Evolutionary conservation across 2,888 invertebrate species (phyloP).

Genomic region (Micropterix aruncella): DNA sequence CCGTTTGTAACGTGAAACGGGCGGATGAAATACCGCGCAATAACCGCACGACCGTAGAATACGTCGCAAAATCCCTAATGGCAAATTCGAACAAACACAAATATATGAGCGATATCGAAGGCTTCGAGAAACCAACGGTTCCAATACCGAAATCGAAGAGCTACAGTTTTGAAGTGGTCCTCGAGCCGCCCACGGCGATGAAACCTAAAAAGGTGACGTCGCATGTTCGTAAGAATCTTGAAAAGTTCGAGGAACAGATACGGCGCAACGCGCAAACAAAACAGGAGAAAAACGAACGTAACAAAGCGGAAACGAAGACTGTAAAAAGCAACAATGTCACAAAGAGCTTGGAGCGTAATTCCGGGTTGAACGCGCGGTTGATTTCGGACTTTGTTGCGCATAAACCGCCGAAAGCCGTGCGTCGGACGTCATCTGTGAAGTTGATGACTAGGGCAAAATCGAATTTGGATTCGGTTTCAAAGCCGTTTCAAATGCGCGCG

Average conservation of each 20-base stretch:
- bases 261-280: slow-evolving; percentile 29
- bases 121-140: slow-evolving; percentile 26
- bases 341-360: slow-evolving; percentile 34
- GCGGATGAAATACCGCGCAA: slow-evolving; percentile 41
- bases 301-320: slow-evolving; percentile 17
- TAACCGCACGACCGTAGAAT: slow-evolving; percentile 37
- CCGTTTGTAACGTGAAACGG: slow-evolving; percentile 24
- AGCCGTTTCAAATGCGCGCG: slow-evolving; percentile 24
- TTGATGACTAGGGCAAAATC: slow-evolving; percentile 37
- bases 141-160: slow-evolving; percentile 38
- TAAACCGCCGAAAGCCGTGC: slow-evolving; percentile 59
- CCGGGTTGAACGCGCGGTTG: slow-evolving; percentile 30
- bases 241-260: slow-evolving; percentile 44
- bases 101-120: slow-evolving; percentile 31
- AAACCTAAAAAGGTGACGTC: slow-evolving; percentile 35
- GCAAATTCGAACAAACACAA: slow-evolving; percentile 30
- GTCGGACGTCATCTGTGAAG: slow-evolving; percentile 50
- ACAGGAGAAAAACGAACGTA: slow-evolving; percentile 28
- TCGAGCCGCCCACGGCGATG: slow-evolving; percentile 27
- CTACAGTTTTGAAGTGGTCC: slow-evolving; percentile 36
- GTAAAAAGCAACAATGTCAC: slow-evolving; percentile 29
- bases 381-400: slow-evolving; percentile 49
- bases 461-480: slow-evolving; percentile 31
- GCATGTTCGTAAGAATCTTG: slow-evolving; percentile 40
- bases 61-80: slow-evolving; percentile 35